Base-by-base conservation (phyloP, 92 coral and sea anemone species). In the Virgularia gustaviana region DNA sequence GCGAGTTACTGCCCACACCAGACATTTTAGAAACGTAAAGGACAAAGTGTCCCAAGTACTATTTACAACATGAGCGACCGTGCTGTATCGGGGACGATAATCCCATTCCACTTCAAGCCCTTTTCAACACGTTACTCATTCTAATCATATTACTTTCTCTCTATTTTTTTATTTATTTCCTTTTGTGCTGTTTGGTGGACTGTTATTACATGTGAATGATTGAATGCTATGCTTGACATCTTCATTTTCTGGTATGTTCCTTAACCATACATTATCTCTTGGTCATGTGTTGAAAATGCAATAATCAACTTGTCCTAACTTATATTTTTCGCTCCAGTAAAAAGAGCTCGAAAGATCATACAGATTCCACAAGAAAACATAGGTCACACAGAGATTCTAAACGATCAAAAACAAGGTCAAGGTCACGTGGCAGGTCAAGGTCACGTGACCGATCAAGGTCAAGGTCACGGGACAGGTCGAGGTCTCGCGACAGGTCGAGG, bases 381-480 rank as follows among this genome's bases (percentile, higher is more conserved):
- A 75, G 71, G 29, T 52, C 67, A 27, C 43, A 64, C 56, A 55
- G 60, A 36, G 34, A 62, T 23, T 49, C 74, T 3, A 73, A 80
- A 82, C 85, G 85, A 29, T 83, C 81, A 39, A 85, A 89, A 27
- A 72, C 74, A 9, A 73, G 74, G 36, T 61, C 75, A 9, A 75
- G 61, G 53, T 25, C 63, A 41, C 85, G 57, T 56, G 78, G 63
- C 18, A 78, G 82, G 74, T 75, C 83, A 25, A 39, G 79, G n/a
- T 82, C 83, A 77, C 83, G 82, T 71, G 83, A 67, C 33, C 82
- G 86, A 41, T 59, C 77, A 20, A 78, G 82, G 24, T 25, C 19
- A 53, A 53, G 28, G 23, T 77, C 83, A 77, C 70, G 74, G 4
- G 63, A 60, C 11, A 53, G 84, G 58, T 77, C 83, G 66, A 74